phyloP scores from a whole-genome alignment of 1,140 invertebrate species.

The Charaxes varanes region DNA sequence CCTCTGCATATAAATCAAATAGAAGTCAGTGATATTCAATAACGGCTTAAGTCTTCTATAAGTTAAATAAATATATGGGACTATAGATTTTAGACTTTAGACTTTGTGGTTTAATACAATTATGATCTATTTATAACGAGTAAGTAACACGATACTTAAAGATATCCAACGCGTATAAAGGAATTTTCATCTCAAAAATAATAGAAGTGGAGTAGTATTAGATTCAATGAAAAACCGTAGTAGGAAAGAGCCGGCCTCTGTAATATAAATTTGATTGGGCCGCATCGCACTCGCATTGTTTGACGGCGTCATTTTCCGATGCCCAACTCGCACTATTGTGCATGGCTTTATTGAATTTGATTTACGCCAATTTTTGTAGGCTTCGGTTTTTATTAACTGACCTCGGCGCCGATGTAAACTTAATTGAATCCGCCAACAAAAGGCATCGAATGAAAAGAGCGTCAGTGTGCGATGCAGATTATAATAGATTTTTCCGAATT shows the following conservation, averaged over 20 bases:
- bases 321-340: constrained; percentile 53
- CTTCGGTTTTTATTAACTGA: constrained; percentile 73
- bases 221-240: neutral
- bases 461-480: constrained; percentile 71
- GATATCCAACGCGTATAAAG: too few relatives aligned
- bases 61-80: too few relatives aligned
- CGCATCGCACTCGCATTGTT: constrained; percentile 42
- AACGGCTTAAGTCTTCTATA: too few relatives aligned
- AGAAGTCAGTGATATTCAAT: too few relatives aligned
- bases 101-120: too few relatives aligned
- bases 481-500: constrained; percentile 72
- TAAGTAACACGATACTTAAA: too few relatives aligned
- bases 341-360: constrained; percentile 70
- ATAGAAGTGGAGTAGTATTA: too few relatives aligned
- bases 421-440: constrained; percentile 72
- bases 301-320: constrained; percentile 57
- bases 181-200: too few relatives aligned
- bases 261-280: constrained; percentile 39
- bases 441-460: constrained; percentile 70
- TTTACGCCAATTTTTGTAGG: constrained; percentile 72
- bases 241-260: constrained; percentile 7
- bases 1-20: too few relatives aligned
- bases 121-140: too few relatives aligned
- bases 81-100: too few relatives aligned
- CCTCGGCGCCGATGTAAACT: constrained; percentile 71